A percentile compares a stretch with the other conserved stretches of the same genome.
phyloP scores from a whole-genome alignment of 2,797 vertebrate genomes.

The Ataeniobius toweri region DNA sequence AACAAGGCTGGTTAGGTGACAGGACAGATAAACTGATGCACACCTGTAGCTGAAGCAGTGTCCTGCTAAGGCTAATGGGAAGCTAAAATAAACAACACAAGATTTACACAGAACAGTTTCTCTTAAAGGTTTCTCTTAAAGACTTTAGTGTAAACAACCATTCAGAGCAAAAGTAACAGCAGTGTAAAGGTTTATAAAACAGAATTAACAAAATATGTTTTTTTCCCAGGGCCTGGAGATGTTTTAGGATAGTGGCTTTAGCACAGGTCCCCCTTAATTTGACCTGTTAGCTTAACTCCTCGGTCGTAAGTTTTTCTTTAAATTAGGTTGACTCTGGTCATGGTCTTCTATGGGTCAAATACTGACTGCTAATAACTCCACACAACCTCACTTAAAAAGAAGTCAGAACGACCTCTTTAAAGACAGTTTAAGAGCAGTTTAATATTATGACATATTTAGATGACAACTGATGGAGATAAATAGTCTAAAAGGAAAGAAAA shows the following conservation, averaged over 20 bases:
- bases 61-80: too few relatives aligned
- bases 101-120: neutral
- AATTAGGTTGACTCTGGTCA: neutral
- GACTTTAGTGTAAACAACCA: neutral
- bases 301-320: neutral
- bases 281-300: neutral
- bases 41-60: too few relatives aligned
- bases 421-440: conserved; percentile 10
- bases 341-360: neutral
- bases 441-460: conserved; percentile 29
- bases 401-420: neutral
- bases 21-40: neutral
- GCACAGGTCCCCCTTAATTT: neutral
- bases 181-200: neutral
- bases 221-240: neutral
- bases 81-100: neutral
- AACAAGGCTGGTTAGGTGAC: neutral
- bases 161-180: neutral
- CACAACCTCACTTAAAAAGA: neutral
- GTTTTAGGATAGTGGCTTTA: neutral
- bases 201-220: neutral
- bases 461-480: conserved; percentile 46
- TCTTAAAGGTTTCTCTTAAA: neutral
- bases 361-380: neutral
- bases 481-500: conserved; percentile 24